Evolutionary conservation across 2,888 invertebrate genomes (phyloP), one percentile per base, ranked within the genome.

Genomic region (Chymomyza fuscimana): DNA sequence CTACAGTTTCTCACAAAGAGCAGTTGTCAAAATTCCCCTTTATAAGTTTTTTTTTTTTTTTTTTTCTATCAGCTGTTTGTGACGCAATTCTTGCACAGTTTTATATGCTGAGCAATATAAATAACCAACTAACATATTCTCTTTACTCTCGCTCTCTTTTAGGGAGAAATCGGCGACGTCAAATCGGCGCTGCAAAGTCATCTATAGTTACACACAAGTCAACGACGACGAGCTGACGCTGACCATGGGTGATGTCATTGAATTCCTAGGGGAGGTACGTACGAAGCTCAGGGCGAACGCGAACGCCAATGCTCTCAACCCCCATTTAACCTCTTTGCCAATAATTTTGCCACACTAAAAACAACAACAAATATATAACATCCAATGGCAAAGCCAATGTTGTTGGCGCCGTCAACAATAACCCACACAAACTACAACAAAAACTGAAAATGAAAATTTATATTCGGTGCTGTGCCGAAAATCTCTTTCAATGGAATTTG

Each of bases 191-290:
- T 97, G 97, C 91, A 95, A 95, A 89, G 97, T 96, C 63, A 94
- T 97, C 80, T 98, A 96, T 92, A 96, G 96, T 92, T 99, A 99
- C 92, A 95, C 95, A 86, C 98, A 98, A 67, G 96, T 96, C 78
- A 98, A 98, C 91, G 96, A 96, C 72, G 99, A 99, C 93, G 99
- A 99, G 92, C 92, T 99, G 81, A 94, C 95, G 78, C 93, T 99
- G 74, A 94, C 94, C 81, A 96, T 97, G 58, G 97, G 97, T 77
- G 98, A 98, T 92, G 93, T 96, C 29, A 95, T 99, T 78, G 97
- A 98, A 90, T 96, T 98, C 80, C 93, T 98, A 79, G 96, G 96
- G 79, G 98, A 98, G 94, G 96, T 95, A 86, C 80, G 87, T 87
- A 65, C 36, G 63, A 52, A 51, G 64, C 40, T 15, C 10, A 16